These are phyloP conservation scores for Mus minutoides DNA, from an alignment of 2,797 vertebrate genomes.

Conservation along the genomic window DNA sequence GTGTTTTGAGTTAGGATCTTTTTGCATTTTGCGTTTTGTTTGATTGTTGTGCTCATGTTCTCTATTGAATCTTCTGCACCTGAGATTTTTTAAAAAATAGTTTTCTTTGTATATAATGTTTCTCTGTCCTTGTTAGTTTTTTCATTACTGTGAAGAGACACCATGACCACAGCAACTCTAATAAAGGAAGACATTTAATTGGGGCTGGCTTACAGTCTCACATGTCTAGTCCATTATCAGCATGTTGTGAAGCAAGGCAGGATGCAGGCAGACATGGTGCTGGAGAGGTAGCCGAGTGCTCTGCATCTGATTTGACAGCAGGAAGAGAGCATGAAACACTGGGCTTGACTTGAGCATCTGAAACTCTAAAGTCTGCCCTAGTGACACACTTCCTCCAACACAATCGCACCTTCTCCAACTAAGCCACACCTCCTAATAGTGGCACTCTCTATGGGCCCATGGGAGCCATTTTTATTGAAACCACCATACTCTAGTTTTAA, in stretches of 20 bases:
- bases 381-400: background rate
- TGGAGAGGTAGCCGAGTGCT: background rate
- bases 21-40: no score
- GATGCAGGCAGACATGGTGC: background rate
- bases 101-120: slow-evolving; percentile 9
- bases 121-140: background rate
- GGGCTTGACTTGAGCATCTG: background rate
- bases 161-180: background rate
- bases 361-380: background rate
- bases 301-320: background rate
- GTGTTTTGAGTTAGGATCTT: no score
- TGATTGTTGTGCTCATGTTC: no score
- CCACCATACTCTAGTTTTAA: background rate
- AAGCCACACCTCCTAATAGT: background rate
- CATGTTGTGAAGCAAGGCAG: background rate
- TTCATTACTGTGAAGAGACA: background rate
- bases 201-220: background rate
- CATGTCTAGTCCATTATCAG: background rate
- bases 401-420: background rate
- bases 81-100: background rate
- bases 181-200: background rate
- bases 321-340: background rate
- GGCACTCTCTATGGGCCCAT: background rate
- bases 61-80: no score
- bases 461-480: background rate